These are phyloP conservation scores for Sogatella furcifera DNA, from an alignment of 1,140 invertebrate genomes.

Conservation along the genomic window DNA sequence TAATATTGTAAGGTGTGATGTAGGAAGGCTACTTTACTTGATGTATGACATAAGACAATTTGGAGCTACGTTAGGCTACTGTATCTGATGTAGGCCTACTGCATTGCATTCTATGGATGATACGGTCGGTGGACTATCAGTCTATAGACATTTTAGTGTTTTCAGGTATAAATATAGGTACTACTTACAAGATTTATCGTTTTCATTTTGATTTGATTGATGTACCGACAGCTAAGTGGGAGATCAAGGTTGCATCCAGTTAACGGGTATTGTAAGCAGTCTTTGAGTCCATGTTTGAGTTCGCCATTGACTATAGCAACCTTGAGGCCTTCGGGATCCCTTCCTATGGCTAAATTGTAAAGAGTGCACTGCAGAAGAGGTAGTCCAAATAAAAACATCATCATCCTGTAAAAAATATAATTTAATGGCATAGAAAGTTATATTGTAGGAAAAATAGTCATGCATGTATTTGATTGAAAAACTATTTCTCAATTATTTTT, in stretches of 20 bases:
- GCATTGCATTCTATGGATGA: too few relatives aligned
- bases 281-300: constrained; percentile 29
- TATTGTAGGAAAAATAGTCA: too few relatives aligned
- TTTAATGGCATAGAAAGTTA: too few relatives aligned
- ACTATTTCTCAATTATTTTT: too few relatives aligned
- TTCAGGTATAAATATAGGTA: neutral
- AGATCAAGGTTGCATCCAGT: constrained; percentile 45
- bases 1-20: too few relatives aligned
- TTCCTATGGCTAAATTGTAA: constrained; percentile 88
- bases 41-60: too few relatives aligned
- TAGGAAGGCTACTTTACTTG: too few relatives aligned
- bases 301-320: constrained; percentile 81
- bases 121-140: too few relatives aligned
- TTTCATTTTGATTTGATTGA: constrained; percentile 51
- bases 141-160: too few relatives aligned
- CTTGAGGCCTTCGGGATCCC: constrained; percentile 69
- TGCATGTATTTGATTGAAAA: too few relatives aligned
- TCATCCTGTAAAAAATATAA: constrained; percentile 52
- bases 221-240: constrained; percentile 61
- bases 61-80: too few relatives aligned
- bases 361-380: constrained; percentile 85
- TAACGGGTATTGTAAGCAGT: constrained; percentile 27
- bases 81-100: too few relatives aligned
- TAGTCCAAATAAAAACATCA: constrained; percentile 80
- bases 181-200: constrained; percentile 44